Percentiles rank a stretch among this genome's conserved stretches.
Evolutionary conservation across 1,140 invertebrate genomes (phyloP).

Genomic region (Drosophila albomicans): DNA sequence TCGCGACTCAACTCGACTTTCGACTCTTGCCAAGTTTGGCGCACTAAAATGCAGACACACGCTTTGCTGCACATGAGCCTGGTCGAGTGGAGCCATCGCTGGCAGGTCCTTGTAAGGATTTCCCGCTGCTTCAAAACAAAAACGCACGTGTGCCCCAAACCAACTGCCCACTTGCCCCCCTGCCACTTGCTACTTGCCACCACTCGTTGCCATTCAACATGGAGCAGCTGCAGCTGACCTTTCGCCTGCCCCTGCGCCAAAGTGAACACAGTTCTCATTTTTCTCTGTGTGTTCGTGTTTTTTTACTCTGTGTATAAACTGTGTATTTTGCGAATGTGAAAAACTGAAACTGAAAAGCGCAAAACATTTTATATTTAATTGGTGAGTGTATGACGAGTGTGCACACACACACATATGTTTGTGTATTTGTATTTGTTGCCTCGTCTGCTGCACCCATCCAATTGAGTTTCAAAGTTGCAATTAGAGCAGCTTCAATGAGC

Average conservation of each 20-base stretch:
- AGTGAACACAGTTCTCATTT: slow-evolving; percentile 45
- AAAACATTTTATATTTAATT: slow-evolving; percentile 79
- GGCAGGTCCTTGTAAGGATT: slow-evolving; percentile 55
- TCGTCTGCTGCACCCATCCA: slow-evolving; percentile 40
- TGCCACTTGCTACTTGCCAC: background rate
- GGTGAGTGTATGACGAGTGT: slow-evolving; percentile 46
- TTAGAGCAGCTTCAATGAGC: slow-evolving; percentile 75
- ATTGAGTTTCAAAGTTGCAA: slow-evolving; percentile 83
- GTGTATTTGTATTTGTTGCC: slow-evolving; percentile 39
- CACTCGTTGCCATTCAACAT: slow-evolving; percentile 17
- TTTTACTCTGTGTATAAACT: slow-evolving; percentile 21
- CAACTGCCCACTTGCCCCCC: slow-evolving; percentile 20
- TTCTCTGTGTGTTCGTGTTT: background rate
- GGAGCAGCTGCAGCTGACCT: slow-evolving; percentile 58
- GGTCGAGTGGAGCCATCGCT: slow-evolving; percentile 41
- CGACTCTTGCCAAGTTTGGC: slow-evolving; percentile 22
- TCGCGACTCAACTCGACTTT: background rate
- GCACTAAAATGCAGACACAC: slow-evolving; percentile 73
- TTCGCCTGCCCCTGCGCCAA: slow-evolving; percentile 43
- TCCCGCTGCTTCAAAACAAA: slow-evolving; percentile 64
- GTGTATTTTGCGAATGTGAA: slow-evolving; percentile 24
- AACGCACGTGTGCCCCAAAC: slow-evolving; percentile 65
- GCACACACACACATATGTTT: slow-evolving; percentile 21
- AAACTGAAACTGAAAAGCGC: slow-evolving; percentile 63
- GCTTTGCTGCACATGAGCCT: slow-evolving; percentile 24